A percentile compares a stretch with the other conserved stretches of the same genome.
These are phyloP conservation scores for Zaprionus capensis DNA, from an alignment of 1,140 invertebrate genomes.

Conservation along the genomic window DNA sequence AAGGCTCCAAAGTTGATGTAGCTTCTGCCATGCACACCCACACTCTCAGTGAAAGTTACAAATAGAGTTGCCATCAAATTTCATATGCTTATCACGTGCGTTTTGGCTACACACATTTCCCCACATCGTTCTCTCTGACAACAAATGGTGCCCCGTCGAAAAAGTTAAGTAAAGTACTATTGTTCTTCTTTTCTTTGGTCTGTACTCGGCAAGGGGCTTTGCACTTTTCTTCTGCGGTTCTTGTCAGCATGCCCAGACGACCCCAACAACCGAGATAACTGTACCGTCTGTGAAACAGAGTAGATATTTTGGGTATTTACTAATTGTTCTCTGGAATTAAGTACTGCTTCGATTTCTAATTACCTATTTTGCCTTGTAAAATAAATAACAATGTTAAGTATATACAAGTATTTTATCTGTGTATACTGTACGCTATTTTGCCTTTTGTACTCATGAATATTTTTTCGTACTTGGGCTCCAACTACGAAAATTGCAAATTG, in stretches of 20 bases:
- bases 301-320: too few species aligned
- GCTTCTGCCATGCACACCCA: conserved; percentile 21
- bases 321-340: too few species aligned
- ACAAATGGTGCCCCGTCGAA: conserved; percentile 64
- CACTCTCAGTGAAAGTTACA: conserved; percentile 67
- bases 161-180: conserved; percentile 36
- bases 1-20: conserved; percentile 58
- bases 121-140: conserved; percentile 22
- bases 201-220: conserved; percentile 24
- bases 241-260: not conserved
- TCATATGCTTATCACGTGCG: conserved; percentile 81
- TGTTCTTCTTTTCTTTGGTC: conserved; percentile 28
- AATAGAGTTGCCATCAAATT: conserved; percentile 83
- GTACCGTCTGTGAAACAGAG: too few species aligned
- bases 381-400: too few species aligned
- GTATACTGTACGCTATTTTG: too few species aligned
- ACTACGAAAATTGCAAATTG: not conserved
- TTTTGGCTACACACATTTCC: conserved; percentile 37
- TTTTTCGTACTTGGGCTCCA: not conserved
- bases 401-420: too few species aligned
- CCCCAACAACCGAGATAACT: not conserved
- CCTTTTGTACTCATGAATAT: not conserved
- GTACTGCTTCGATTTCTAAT: too few species aligned
- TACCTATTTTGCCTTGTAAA: too few species aligned
- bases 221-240: conserved; percentile 21